A percentile compares a stretch with the other conserved stretches of the same genome.
Evolutionary conservation across 2,888 invertebrate species (phyloP).

Genomic region (Blomia tropicalis): DNA sequence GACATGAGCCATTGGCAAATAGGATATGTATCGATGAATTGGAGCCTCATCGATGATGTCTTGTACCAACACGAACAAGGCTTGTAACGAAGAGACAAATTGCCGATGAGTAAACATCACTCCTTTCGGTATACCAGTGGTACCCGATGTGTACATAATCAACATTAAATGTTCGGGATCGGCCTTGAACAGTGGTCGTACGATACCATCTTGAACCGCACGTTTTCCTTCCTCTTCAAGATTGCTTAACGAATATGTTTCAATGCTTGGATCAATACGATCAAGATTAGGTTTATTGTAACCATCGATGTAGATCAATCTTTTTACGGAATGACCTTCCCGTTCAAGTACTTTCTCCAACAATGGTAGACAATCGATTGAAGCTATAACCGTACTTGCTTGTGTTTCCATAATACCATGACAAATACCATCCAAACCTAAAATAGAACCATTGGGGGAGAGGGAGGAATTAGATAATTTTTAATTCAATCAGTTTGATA

Average conservation of each 20-base stretch:
- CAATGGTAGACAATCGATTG: conserved; percentile 75
- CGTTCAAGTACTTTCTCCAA: conserved; percentile 39
- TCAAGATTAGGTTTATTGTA: neutral
- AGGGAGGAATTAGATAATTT: conserved; percentile 39
- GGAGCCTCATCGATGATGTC: conserved; percentile 3
- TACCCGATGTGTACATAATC: conserved; percentile 79
- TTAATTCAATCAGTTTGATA: neutral
- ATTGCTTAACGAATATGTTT: neutral
- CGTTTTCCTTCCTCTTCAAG: neutral
- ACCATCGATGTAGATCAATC: conserved; percentile 18
- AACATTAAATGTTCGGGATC: conserved; percentile 64
- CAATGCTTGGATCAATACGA: neutral
- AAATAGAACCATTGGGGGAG: neutral
- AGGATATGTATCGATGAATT: conserved; percentile 71
- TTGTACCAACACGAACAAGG: conserved; percentile 10
- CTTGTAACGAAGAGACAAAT: conserved; percentile 21
- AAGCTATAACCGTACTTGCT: conserved; percentile 77
- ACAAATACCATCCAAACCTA: conserved; percentile 80
- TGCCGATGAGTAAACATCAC: conserved; percentile 30
- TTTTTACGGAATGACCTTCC: neutral
- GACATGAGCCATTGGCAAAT: conserved; percentile 88
- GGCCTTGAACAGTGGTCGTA: neutral
- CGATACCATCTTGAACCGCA: neutral
- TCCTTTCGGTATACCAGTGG: conserved; percentile 39
- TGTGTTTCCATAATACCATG: conserved; percentile 86